Percentiles rank a stretch among this genome's conserved stretches.
Conservation (phyloP, 2,888 invertebrate genomes). For the Lobophora halterata region DNA sequence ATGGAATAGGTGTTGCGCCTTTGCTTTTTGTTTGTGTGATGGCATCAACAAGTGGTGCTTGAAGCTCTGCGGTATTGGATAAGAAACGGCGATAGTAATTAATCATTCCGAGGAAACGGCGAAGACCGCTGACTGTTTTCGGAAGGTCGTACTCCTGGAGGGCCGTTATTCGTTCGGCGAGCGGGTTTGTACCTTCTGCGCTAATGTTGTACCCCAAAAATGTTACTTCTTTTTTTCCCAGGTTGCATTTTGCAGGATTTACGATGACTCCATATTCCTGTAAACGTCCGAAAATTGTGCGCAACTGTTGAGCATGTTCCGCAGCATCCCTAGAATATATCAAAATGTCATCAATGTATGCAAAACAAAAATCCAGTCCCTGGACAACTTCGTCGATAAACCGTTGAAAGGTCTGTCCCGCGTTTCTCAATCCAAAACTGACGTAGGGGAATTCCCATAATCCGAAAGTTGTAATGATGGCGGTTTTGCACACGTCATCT, state of each 20-base stretch:
- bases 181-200: not conserved
- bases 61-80: constrained; percentile 7
- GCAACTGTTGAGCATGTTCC: not conserved
- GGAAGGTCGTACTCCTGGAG: constrained; percentile 14
- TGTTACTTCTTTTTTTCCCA: constrained; percentile 1
- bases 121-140: constrained; percentile 21
- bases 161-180: not conserved
- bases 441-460: not conserved
- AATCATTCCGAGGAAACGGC: constrained; percentile 28
- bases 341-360: constrained; percentile 8
- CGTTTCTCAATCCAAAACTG: constrained; percentile 45
- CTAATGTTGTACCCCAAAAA: constrained; percentile 5
- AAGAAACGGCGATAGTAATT: constrained; percentile 31
- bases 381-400: constrained; percentile 36
- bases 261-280: constrained; percentile 1
- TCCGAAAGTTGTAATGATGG: not conserved
- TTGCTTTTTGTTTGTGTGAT: constrained; percentile 10
- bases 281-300: not conserved
- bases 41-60: not conserved
- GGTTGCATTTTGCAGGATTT: constrained; percentile 5
- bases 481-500: not conserved
- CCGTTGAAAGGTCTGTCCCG: constrained; percentile 48
- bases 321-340: constrained; percentile 1
- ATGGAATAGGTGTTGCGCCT: constrained; percentile 10
- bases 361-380: constrained; percentile 5